Evolutionary conservation across 2,888 invertebrate genomes (phyloP).

Genomic region (Machimus rusticus): DNA sequence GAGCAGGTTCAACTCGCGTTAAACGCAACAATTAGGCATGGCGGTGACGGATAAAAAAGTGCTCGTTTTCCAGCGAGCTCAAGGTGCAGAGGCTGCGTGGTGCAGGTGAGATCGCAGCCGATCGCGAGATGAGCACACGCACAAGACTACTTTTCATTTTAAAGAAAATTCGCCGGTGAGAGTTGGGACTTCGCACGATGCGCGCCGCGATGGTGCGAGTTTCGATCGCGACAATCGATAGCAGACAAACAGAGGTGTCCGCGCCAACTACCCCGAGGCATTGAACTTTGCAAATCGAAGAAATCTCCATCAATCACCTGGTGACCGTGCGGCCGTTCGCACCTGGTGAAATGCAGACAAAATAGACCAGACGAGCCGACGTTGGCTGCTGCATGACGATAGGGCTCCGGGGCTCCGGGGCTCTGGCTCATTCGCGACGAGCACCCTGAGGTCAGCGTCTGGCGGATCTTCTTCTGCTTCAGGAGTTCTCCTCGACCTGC

Average conservation of each 20-base stretch:
- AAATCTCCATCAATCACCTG: constrained; percentile 25
- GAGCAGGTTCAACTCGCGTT: background rate
- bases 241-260: background rate
- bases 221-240: background rate
- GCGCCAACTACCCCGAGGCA: background rate
- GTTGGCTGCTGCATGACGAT: background rate
- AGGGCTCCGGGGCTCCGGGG: background rate
- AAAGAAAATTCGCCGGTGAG: background rate
- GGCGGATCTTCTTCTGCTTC: background rate
- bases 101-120: background rate
- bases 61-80: background rate
- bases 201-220: background rate
- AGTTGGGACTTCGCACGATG: background rate
- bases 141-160: background rate
- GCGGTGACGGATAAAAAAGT: background rate
- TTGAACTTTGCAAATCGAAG: constrained; percentile 22
- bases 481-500: background rate
- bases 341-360: background rate
- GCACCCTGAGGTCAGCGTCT: background rate
- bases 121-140: background rate
- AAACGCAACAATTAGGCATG: constrained; percentile 12
- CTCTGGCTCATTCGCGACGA: background rate
- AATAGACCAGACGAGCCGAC: background rate
- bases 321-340: background rate
- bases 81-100: background rate